Evolutionary conservation across 1,140 invertebrate genomes (phyloP).

Genomic region (Drosophila truncata): DNA sequence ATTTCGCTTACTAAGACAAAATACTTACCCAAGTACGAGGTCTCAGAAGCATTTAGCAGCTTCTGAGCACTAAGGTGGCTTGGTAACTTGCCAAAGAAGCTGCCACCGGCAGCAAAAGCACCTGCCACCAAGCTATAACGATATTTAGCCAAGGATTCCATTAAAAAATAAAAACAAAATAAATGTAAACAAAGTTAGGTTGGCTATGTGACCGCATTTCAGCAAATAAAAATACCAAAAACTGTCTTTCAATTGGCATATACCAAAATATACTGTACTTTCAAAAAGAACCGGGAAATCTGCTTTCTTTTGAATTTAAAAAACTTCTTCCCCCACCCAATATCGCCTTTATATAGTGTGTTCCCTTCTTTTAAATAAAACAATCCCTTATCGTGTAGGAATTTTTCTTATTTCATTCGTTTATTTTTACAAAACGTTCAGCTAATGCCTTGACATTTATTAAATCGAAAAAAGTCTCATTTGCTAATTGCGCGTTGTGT

Average conservation of each 20-base stretch:
- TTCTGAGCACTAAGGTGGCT: constrained; percentile 55
- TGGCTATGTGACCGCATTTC: background rate
- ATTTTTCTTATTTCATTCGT: constrained; percentile 47
- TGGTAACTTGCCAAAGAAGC: constrained; percentile 77
- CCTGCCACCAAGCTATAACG: constrained; percentile 77
- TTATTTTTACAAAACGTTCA: constrained; percentile 66
- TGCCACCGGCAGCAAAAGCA: constrained; percentile 74
- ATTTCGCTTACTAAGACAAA: too few relatives aligned
- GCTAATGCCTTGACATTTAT: constrained; percentile 57
- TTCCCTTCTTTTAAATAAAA: background rate
- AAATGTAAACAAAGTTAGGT: background rate
- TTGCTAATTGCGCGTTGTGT: constrained; percentile 76
- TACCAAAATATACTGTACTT: constrained; percentile 3
- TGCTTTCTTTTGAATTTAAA: background rate
- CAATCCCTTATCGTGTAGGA: background rate
- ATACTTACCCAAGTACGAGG: constrained; percentile 34
- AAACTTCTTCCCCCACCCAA: background rate
- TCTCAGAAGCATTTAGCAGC: constrained; percentile 13
- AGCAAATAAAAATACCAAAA: background rate
- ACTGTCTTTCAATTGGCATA: background rate
- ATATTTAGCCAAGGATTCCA: constrained; percentile 56
- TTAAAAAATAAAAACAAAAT: constrained; percentile 11
- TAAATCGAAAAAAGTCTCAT: constrained; percentile 72
- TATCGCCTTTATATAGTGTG: background rate
- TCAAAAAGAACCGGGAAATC: background rate